phyloP scores from a whole-genome alignment of 2,888 invertebrate genomes.

The Drosophila sordidula region DNA sequence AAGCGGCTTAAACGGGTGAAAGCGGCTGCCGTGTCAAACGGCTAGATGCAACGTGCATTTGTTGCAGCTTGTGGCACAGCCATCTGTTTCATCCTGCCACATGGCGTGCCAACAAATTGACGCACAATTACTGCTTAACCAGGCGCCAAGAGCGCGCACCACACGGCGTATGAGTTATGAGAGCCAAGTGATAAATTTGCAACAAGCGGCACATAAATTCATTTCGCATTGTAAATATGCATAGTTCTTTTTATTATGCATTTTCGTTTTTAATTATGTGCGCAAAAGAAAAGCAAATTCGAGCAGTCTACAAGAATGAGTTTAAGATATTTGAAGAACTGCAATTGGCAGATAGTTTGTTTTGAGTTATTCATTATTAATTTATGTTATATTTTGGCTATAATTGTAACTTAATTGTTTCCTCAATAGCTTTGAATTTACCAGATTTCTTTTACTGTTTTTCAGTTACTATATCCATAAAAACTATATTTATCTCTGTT shows the following conservation, averaged over 20 bases:
- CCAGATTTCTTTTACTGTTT: too few species aligned
- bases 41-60: not conserved
- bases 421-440: too few species aligned
- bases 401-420: too few species aligned
- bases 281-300: not conserved
- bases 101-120: slow-evolving; percentile 64
- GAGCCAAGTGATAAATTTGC: slow-evolving; percentile 59
- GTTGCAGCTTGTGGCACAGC: not conserved
- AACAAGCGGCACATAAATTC: slow-evolving; percentile 55
- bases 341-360: not conserved
- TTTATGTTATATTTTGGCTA: too few species aligned
- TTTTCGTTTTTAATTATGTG: slow-evolving; percentile 23
- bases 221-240: slow-evolving; percentile 20
- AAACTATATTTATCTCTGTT: too few species aligned
- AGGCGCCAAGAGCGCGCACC: slow-evolving; percentile 62
- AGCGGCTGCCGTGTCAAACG: slow-evolving; percentile 31
- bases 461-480: too few species aligned
- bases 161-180: slow-evolving; percentile 74
- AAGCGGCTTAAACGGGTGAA: slow-evolving; percentile 63
- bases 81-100: slow-evolving; percentile 20
- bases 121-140: slow-evolving; percentile 72
- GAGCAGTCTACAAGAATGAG: not conserved
- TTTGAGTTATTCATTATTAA: not conserved
- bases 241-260: not conserved
- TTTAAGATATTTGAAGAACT: slow-evolving; percentile 4